These are phyloP conservation scores for Slavum lentiscoides DNA, from an alignment of 2,888 invertebrate species.

Conservation along the genomic window DNA sequence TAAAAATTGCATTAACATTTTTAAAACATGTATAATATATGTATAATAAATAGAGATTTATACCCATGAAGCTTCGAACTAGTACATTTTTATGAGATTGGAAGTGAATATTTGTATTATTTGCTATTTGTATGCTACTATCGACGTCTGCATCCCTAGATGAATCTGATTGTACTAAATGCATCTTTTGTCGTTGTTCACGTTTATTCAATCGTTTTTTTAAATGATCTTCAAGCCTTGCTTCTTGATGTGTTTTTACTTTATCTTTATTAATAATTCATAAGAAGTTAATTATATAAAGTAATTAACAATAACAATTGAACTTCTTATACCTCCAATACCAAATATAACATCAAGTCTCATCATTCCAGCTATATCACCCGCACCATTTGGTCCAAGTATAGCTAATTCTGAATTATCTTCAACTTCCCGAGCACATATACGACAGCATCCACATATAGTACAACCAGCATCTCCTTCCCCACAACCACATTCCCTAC, in stretches of 20 bases:
- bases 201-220: slow-evolving; percentile 66
- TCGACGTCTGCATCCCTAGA: slow-evolving; percentile 5
- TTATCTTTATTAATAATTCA: slow-evolving; percentile 30
- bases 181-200: slow-evolving; percentile 61
- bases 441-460: slow-evolving; percentile 87
- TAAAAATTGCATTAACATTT: slow-evolving; percentile 15
- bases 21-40: background rate
- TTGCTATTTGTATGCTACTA: slow-evolving; percentile 15
- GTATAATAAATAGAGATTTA: background rate
- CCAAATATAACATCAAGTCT: slow-evolving; percentile 64
- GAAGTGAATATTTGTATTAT: slow-evolving; percentile 46
- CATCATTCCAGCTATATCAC: slow-evolving; percentile 65
- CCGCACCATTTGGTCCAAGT: slow-evolving; percentile 61
- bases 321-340: slow-evolving; percentile 56
- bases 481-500: slow-evolving; percentile 90
- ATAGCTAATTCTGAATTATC: slow-evolving; percentile 64
- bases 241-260: slow-evolving; percentile 62
- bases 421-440: slow-evolving; percentile 76
- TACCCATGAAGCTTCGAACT: slow-evolving; percentile 35
- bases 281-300: background rate
- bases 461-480: slow-evolving; percentile 93
- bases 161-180: slow-evolving; percentile 16
- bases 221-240: slow-evolving; percentile 66
- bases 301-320: background rate
- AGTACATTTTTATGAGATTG: slow-evolving; percentile 30